Percentiles rank a stretch among this genome's conserved stretches.
Conservation (phyloP, 2,797 vertebrate species). For the Spatula versicolor region DNA sequence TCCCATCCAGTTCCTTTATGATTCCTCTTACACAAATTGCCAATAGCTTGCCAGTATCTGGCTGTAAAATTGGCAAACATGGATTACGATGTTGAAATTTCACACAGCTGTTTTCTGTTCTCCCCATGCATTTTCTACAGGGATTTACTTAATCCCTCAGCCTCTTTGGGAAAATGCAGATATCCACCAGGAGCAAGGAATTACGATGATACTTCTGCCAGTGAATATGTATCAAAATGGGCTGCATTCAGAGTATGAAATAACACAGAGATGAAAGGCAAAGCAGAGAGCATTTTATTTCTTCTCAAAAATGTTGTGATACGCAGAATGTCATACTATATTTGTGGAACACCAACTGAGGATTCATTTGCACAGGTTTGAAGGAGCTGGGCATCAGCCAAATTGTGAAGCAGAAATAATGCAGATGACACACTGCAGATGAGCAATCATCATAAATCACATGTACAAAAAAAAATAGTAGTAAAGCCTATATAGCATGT, state of each 20-base stretch:
- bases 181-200: conserved; percentile 50
- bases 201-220: conserved; percentile 23
- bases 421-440: not conserved
- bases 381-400: not conserved
- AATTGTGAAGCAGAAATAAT: not conserved
- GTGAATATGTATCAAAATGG: conserved; percentile 39
- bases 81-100: conserved; percentile 53
- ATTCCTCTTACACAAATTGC: conserved; percentile 17
- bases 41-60: not conserved
- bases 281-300: conserved; percentile 4
- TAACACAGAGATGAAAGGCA: conserved; percentile 17
- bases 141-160: conserved; percentile 64
- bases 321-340: not conserved
- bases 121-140: conserved; percentile 19
- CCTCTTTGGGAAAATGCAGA: conserved; percentile 38
- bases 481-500: not conserved
- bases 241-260: conserved; percentile 26
- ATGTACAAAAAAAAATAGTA: not conserved
- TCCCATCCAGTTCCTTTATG: not conserved
- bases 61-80: conserved; percentile 34
- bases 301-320: not conserved
- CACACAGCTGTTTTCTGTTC: not conserved
- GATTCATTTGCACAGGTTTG: not conserved
- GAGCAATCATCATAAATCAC: not conserved
- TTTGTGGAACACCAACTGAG: not conserved